Evolutionary conservation across 2,113 vertebrate genomes (phyloP).

Genomic region (Menura novaehollandiae): DNA sequence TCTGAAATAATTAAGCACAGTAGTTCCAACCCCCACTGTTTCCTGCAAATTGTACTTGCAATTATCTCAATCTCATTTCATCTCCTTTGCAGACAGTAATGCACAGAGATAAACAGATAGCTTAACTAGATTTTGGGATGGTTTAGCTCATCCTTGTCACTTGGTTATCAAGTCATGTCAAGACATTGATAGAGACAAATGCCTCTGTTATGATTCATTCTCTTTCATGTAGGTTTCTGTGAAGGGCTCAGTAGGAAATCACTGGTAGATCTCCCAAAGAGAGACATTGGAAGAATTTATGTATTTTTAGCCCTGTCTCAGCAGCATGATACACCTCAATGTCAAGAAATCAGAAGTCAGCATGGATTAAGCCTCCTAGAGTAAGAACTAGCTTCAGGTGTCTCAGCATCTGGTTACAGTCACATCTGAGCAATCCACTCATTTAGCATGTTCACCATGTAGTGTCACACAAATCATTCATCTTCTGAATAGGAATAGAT

Average conservation of each 20-base stretch:
- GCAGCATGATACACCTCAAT: background rate
- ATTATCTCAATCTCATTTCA: slow-evolving; percentile 65
- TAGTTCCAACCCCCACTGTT: slow-evolving; percentile 58
- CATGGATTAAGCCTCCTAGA: background rate
- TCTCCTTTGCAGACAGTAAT: slow-evolving; percentile 43
- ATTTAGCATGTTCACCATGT: background rate
- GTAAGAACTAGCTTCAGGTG: background rate
- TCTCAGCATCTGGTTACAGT: background rate
- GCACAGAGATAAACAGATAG: slow-evolving; percentile 46
- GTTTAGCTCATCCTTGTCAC: slow-evolving; percentile 58
- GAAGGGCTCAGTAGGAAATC: background rate
- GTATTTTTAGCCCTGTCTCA: background rate
- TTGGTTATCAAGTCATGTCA: slow-evolving; percentile 21
- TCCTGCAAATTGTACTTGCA: slow-evolving; percentile 57
- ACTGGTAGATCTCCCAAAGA: background rate
- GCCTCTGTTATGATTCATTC: background rate
- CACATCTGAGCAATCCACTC: background rate
- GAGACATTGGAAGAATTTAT: background rate
- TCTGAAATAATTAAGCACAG: slow-evolving; percentile 66
- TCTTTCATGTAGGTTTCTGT: background rate
- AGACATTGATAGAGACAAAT: slow-evolving; percentile 14
- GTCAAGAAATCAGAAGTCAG: background rate
- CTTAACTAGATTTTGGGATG: slow-evolving; percentile 33
- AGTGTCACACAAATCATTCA: background rate
- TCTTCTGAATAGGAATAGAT: background rate